Percentiles rank a stretch among this genome's conserved stretches.
phyloP scores from a whole-genome alignment of 1,140 invertebrate species.

The Drosophila santomea region DNA sequence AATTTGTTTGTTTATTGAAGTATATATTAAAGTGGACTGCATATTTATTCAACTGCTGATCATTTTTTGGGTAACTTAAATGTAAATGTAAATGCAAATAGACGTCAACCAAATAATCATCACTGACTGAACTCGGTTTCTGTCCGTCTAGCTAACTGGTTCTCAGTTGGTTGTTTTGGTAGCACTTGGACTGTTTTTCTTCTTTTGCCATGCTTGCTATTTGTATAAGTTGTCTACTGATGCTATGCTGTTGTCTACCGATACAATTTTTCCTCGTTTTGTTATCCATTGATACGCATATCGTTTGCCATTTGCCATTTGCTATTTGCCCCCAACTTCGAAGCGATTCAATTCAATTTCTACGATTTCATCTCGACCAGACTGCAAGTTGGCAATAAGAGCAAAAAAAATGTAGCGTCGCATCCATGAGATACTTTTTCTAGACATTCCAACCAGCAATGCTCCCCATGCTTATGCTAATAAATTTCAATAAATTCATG shows the following conservation, averaged over 20 bases:
- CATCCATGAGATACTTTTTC: slow-evolving; percentile 43
- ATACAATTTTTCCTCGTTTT: slow-evolving; percentile 56
- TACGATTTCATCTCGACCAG: slow-evolving; percentile 76
- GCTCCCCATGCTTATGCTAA: slow-evolving; percentile 48
- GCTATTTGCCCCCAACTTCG: background rate
- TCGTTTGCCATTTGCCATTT: slow-evolving; percentile 61
- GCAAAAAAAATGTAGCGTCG: slow-evolving; percentile 16
- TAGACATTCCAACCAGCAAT: background rate
- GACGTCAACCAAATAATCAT: background rate
- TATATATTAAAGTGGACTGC: background rate
- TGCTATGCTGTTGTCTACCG: slow-evolving; percentile 42
- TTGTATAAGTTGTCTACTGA: slow-evolving; percentile 70
- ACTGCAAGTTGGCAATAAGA: slow-evolving; percentile 45
- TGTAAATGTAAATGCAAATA: too few relatives aligned
- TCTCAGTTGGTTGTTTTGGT: slow-evolving; percentile 50
- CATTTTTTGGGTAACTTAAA: too few relatives aligned
- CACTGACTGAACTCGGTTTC: slow-evolving; percentile 5
- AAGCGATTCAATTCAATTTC: slow-evolving; percentile 73
- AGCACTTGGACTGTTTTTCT: slow-evolving; percentile 7
- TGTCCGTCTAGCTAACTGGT: slow-evolving; percentile 36
- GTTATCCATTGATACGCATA: slow-evolving; percentile 72
- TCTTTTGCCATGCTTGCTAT: slow-evolving; percentile 53
- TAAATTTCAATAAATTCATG: slow-evolving; percentile 82
- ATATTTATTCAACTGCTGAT: too few relatives aligned
- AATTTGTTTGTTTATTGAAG: background rate